Evolutionary conservation across 2,113 vertebrate genomes (phyloP).

Genomic region (Bothrops jararaca): DNA sequence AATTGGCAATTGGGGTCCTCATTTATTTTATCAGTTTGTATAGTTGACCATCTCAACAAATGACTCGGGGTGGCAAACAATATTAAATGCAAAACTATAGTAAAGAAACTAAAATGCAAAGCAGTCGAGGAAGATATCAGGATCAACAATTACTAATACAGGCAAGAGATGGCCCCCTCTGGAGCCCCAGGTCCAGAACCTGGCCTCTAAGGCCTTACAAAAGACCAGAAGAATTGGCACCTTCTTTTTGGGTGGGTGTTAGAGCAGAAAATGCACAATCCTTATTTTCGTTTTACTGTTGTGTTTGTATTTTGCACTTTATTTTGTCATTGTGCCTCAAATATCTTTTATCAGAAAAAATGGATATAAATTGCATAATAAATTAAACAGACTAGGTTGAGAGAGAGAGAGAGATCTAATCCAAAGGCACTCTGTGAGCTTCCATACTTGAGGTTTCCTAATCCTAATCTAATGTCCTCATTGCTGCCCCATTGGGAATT

Average conservation of each 20-base stretch:
- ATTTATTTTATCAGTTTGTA: neutral
- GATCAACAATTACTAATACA: neutral
- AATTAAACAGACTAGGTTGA: neutral
- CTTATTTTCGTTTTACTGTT: neutral
- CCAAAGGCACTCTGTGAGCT: neutral
- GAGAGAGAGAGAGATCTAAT: neutral
- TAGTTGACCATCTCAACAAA: neutral
- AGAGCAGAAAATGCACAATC: neutral
- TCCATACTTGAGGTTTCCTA: neutral
- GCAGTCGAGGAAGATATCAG: neutral
- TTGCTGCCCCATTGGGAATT: neutral
- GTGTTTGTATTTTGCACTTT: neutral
- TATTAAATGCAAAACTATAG: too few species aligned
- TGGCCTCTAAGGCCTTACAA: neutral
- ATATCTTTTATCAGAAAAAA: too few species aligned
- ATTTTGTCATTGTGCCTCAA: neutral
- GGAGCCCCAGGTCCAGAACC: neutral
- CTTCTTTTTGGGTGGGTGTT: neutral
- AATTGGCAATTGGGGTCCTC: neutral
- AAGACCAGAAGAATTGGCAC: neutral
- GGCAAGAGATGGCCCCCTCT: neutral
- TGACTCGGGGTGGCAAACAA: neutral
- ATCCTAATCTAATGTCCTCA: neutral
- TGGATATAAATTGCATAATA: neutral
- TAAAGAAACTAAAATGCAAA: too few species aligned